These are phyloP conservation scores for Tholera decimalis DNA, from an alignment of 2,888 invertebrate genomes.

Conservation along the genomic window DNA sequence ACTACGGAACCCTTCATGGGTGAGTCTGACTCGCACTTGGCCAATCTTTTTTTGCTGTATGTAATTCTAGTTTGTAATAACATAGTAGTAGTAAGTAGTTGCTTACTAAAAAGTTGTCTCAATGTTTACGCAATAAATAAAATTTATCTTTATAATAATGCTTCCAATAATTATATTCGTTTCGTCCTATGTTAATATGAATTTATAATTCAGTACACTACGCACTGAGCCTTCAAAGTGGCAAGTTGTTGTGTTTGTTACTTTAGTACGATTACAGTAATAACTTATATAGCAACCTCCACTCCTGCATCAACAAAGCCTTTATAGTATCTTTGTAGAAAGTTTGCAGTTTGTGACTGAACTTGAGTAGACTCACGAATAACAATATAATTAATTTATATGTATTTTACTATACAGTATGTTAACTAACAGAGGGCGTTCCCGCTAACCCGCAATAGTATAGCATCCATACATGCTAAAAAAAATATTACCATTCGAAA, in stretches of 20 bases:
- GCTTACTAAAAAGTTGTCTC: no score
- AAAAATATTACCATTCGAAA: no score
- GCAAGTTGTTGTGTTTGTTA: conserved; percentile 16
- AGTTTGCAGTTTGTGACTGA: conserved; percentile 23
- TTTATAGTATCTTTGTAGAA: conserved; percentile 27
- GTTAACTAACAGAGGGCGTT: no score
- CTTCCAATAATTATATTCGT: not conserved
- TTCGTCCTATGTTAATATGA: conserved; percentile 16
- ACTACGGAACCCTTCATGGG: no score
- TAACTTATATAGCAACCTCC: conserved; percentile 27
- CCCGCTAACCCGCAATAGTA: no score
- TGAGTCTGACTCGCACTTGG: no score
- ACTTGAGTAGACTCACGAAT: not conserved
- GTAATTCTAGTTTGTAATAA: no score
- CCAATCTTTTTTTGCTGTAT: no score
- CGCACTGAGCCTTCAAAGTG: conserved; percentile 14
- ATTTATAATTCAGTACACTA: conserved; percentile 26
- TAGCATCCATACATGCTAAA: no score
- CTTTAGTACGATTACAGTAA: conserved; percentile 26
- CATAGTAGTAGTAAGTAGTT: no score
- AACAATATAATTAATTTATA: conserved; percentile 13
- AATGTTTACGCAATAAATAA: no score
- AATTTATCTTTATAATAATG: no score
- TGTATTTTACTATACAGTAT: conserved; percentile 2
- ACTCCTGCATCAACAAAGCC: conserved; percentile 42